Conservation (phyloP, 92 coral and sea anemone genomes). For the Epizoanthus rinbou region DNA sequence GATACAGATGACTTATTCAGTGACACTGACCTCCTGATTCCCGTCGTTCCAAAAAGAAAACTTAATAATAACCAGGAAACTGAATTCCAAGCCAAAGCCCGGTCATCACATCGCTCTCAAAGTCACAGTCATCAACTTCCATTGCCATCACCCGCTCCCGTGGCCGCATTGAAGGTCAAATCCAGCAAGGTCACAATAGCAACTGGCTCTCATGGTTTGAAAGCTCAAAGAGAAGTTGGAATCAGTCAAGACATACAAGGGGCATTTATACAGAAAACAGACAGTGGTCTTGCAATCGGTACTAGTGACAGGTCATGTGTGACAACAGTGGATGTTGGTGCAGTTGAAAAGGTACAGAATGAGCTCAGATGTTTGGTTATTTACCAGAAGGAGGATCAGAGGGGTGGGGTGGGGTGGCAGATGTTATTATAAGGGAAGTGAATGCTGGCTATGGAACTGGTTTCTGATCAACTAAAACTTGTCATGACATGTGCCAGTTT, state of each 20-base stretch:
- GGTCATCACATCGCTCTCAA: slow-evolving; percentile 1
- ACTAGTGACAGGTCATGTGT: neutral
- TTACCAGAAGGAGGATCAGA: neutral
- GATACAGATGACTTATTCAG: neutral
- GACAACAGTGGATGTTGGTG: neutral
- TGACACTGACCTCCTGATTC: slow-evolving; percentile 22
- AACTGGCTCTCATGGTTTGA: slow-evolving; percentile 18
- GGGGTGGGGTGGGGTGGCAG: neutral
- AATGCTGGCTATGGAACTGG: too few species aligned
- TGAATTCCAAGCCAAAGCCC: neutral
- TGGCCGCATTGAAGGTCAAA: slow-evolving; percentile 5
- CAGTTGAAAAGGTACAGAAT: slow-evolving; percentile 19
- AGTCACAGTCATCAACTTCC: neutral
- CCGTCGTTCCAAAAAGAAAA: slow-evolving; percentile 10
- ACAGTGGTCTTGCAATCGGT: neutral
- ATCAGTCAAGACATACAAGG: slow-evolving; percentile 11
- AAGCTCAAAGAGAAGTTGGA: slow-evolving; percentile 8
- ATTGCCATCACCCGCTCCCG: slow-evolving; percentile 11
- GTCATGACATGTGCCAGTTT: too few species aligned
- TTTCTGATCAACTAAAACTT: too few species aligned
- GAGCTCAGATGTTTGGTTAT: too few species aligned
- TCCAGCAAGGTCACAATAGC: neutral
- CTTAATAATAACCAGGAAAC: neutral
- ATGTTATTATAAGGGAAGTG: too few species aligned
- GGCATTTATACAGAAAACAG: neutral